Base-by-base conservation (phyloP, 2,888 invertebrate species). In the Gnatocerus cornutus region DNA sequence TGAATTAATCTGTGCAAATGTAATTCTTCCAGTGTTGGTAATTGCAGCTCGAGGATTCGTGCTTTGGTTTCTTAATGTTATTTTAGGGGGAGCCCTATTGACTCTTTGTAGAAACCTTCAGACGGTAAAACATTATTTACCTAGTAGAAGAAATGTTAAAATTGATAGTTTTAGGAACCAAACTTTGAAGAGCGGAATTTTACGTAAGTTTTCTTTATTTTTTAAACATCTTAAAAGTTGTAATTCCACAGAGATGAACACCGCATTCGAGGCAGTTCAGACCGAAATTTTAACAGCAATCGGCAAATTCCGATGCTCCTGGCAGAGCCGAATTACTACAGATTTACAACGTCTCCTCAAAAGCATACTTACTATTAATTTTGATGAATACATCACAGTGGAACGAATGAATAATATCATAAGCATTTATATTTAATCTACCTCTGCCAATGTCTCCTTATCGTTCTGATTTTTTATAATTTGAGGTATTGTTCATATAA, bases 41-140 rank as follows among this genome's bases (percentile, higher is more conserved):
- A 16, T 86, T 14, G 80, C 85, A 1, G 79, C 86, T 9, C 84
- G 85, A 71, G 87, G 87, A 8, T 86, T 83, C 71, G 66, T 85
- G 10, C 33, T 87, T 48, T 87, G 85, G 86, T 30, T 85, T 6
- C 76, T 85, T 0, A 87, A 87, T 75, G 56, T 84, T 7, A 70
- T 75, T 0, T 69, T 85, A 37, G 37, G 9, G n/a, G 37, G 2
- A n/a, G 37, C 7, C 6, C 2, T n/a, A 6, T n/a, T 37, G 9
- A 6, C 8, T 1, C 2, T 37, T 2, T 5, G 7, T n/a, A 37
- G 7, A 6, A 8, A n/a, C 37, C n/a, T n/a, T n/a, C n/a, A 37
- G n/a, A 37, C 3, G 37, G 37, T 37, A 37, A 37, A n/a, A n/a
- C n/a, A n/a, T n/a, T 37, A 37, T 37, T 37, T 37, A n/a, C n/a